Base-by-base conservation (phyloP, 2,888 invertebrate species). In the Rhyacophila evoluta region DNA sequence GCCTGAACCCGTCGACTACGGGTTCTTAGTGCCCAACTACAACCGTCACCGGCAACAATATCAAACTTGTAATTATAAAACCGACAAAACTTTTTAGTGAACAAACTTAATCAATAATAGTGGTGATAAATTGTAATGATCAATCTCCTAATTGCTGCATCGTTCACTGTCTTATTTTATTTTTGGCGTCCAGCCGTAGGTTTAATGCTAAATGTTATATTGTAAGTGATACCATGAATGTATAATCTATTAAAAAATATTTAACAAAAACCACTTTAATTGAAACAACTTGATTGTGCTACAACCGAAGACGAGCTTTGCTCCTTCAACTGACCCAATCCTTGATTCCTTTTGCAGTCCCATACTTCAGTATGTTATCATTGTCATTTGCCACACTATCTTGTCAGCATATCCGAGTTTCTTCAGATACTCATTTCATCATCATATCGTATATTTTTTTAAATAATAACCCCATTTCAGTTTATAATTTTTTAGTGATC, bases 1-100 rank as follows among this genome's bases (percentile, higher is more conserved):
- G 84, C 10, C 81, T 85, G 4, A 82, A 85, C 67, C 84, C 86
- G 74, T 84, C 85, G 36, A 84, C 86, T 6, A 12, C 73, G 25
- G 69, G 70, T 55, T 72, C 36, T 27, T 72, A 37, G 72, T 37
- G 37, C 72, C 72, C 19, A 12, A 28, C 28, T 1, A 0, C n/a
- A 28, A 55, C 15, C 29, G 6, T 4, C 55, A 12, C 55, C 25
- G 2, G 10, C 25, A 55, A 25, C 55, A 55, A 55, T 25, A 55
- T 25, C 41, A 33, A 72, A 29, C 25, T 73, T 39, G 19, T 73
- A 41, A 41, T 73, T 12, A 39, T 29, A 37, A 39, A 38, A 41
- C 19, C 38, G n/a, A 28, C 27, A 25, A 11, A 39, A 25, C 73
- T 25, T 28, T 27, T n/a, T 15, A 25, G 19, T 73, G 73, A 39